A percentile compares a stretch with the other conserved stretches of the same genome.
These are phyloP conservation scores for Xiphias gladius DNA, from an alignment of 2,113 vertebrate species.

Conservation along the genomic window DNA sequence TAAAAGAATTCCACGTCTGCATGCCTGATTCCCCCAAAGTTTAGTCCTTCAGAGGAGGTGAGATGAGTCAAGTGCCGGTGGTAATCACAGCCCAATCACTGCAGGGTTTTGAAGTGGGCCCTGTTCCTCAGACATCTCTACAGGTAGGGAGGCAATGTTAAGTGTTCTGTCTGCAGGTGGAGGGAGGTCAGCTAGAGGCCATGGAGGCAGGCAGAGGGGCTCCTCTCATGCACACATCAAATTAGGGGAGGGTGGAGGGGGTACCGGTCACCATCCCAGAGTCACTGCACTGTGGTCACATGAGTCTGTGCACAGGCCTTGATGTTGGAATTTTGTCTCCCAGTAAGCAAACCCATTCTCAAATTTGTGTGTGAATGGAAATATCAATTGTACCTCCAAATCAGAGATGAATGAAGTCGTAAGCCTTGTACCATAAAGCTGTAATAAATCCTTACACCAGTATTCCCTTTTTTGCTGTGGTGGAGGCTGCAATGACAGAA, in stretches of 20 bases:
- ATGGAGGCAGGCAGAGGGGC: constrained; percentile 44
- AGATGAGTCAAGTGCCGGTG: constrained; percentile 77
- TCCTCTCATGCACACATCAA: constrained; percentile 31
- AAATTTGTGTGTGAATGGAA: constrained; percentile 5
- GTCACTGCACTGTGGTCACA: constrained; percentile 14
- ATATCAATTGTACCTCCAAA: constrained; percentile 2
- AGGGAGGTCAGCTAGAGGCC: constrained; percentile 78
- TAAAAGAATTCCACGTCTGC: constrained; percentile 34
- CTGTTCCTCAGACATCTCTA: constrained; percentile 71
- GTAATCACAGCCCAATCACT: constrained; percentile 81
- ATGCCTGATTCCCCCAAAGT: constrained; percentile 61
- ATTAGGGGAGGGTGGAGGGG: neutral
- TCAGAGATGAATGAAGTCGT: constrained; percentile 13
- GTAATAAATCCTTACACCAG: constrained; percentile 21
- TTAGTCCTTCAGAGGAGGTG: constrained; percentile 69
- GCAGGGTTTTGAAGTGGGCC: constrained; percentile 74
- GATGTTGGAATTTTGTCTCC: neutral
- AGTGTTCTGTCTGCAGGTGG: constrained; percentile 71
- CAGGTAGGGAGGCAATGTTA: constrained; percentile 77
- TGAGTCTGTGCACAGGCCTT: neutral
- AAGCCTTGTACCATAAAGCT: constrained; percentile 15
- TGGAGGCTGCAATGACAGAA: constrained; percentile 24
- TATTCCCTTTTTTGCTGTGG: constrained; percentile 18
- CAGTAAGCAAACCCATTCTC: neutral
- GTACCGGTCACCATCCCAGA: neutral